Base-by-base conservation (phyloP, 2,113 vertebrate species). In the Otis tarda region DNA sequence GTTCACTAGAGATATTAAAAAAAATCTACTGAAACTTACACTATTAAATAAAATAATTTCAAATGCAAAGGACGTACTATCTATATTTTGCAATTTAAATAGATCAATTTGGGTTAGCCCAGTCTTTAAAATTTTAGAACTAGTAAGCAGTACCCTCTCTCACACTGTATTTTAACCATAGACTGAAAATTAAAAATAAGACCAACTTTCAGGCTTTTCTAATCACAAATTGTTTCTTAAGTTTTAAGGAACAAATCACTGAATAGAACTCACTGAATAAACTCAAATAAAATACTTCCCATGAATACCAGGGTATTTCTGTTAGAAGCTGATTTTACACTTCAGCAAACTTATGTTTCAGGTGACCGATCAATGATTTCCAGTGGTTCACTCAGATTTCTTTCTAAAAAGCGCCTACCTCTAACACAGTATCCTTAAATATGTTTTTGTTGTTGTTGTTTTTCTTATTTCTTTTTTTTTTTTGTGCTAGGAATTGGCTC, bases 401-500 rank as follows among this genome's bases (percentile, higher is more conserved):
- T 57, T 75, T 60, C 12, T 50, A 23, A 79, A 87, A 87, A 67
- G 9, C 1, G 5, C 37, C 24, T 50, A 20, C 10, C 10, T 41
- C 41, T 65, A 74, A 86, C 33, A 55, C 15, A 61, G 12, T 14
- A 53, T 43, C 7, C 31, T 71, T 90, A 75, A 63, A 47, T 50
- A 45, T 14, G 6, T 14, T 33, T 45, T 70, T 45, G 3, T 68
- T 57, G 5, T 45, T 21, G 3, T 35, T 84, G 5, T 4, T 45
- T 21, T 35, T n/a, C 2, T 45, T 37, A 0, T 7, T 37, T 31
- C 0, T 14, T 16, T 16, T 63, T n/a, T 55, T 10, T 6, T 83
- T 27, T 35, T 31, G 35, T 27, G 12, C 28, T 63, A 25, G 28
- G 18, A 77, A 57, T 83, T 85, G 27, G 47, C 60, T 90, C 6